These are phyloP conservation scores for Maniola hyperantus DNA, from an alignment of 2,888 invertebrate genomes.

Conservation along the genomic window DNA sequence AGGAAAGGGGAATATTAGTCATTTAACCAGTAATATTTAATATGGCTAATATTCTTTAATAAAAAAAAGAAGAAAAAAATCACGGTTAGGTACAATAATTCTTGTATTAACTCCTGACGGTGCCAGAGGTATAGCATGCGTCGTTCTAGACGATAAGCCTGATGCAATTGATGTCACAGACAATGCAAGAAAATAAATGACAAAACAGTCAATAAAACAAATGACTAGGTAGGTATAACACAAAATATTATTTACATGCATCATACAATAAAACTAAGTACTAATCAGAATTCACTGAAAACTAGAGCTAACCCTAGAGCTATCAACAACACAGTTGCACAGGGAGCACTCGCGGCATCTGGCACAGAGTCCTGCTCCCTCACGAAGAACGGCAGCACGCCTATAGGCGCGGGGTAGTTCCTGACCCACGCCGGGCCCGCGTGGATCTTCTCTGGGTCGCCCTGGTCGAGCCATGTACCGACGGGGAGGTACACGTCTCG, in stretches of 20 bases:
- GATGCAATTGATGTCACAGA: too few relatives aligned
- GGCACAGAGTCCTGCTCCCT: constrained; percentile 41
- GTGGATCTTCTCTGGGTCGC: constrained; percentile 63
- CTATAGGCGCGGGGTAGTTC: constrained; percentile 85
- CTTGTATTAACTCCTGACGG: too few relatives aligned
- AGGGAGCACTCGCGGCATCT: constrained; percentile 43
- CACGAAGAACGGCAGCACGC: constrained; percentile 87
- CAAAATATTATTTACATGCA: too few relatives aligned
- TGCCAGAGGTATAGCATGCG: too few relatives aligned
- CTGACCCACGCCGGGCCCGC: constrained; percentile 84
- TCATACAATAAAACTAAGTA: background rate
- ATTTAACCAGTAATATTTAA: too few relatives aligned
- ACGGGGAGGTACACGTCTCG: constrained; percentile 89
- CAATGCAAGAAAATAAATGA: too few relatives aligned
- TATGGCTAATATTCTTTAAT: too few relatives aligned
- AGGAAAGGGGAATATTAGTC: too few relatives aligned
- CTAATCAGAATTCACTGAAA: background rate
- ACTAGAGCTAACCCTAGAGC: constrained; percentile 47
- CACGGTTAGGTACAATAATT: too few relatives aligned
- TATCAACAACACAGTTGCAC: constrained; percentile 48
- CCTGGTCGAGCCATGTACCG: constrained; percentile 88
- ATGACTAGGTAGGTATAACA: too few relatives aligned
- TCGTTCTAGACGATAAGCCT: too few relatives aligned
- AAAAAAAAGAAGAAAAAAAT: too few relatives aligned
- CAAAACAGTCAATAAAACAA: background rate